Conservation (phyloP, 2,888 invertebrate species). For the Athripsodes cinereus region DNA sequence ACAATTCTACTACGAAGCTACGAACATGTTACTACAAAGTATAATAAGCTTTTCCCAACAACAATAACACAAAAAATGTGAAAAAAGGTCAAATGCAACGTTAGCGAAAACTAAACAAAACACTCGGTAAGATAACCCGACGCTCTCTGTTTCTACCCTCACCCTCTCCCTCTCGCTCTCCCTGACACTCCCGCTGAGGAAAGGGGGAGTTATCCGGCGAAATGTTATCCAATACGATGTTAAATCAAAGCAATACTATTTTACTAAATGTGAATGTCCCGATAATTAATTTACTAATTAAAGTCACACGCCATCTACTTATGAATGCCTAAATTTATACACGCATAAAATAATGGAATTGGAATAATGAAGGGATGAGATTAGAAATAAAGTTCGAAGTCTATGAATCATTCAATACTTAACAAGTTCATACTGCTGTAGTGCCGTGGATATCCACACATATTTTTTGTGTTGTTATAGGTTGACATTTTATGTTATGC, state of each 20-base stretch:
- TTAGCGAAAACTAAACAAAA: slow-evolving; percentile 21
- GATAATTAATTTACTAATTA: too few species aligned
- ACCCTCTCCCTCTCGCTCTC: slow-evolving; percentile 1
- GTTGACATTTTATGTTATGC: too few species aligned
- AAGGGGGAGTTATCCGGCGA: slow-evolving; percentile 5
- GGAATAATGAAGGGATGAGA: too few species aligned
- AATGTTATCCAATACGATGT: slow-evolving; percentile 1
- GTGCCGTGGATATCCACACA: too few species aligned
- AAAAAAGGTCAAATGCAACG: slow-evolving; percentile 18
- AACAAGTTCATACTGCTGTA: too few species aligned
- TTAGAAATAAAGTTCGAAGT: too few species aligned
- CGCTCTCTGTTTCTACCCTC: neutral
- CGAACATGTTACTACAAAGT: neutral
- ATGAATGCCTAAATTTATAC: too few species aligned
- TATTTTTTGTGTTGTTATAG: too few species aligned
- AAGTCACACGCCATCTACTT: too few species aligned
- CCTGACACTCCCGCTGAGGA: neutral
- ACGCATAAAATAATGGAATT: too few species aligned
- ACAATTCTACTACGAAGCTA: neutral
- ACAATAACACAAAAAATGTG: slow-evolving; percentile 3
- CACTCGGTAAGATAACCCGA: slow-evolving; percentile 15
- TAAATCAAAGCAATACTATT: neutral
- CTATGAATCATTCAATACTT: too few species aligned
- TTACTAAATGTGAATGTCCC: too few species aligned
- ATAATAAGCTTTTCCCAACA: slow-evolving; percentile 12